These are phyloP conservation scores for Haliclystus octoradiatus DNA, from an alignment of 30 jellyfish, hydroid and myxozoan genomes.

Conservation along the genomic window DNA sequence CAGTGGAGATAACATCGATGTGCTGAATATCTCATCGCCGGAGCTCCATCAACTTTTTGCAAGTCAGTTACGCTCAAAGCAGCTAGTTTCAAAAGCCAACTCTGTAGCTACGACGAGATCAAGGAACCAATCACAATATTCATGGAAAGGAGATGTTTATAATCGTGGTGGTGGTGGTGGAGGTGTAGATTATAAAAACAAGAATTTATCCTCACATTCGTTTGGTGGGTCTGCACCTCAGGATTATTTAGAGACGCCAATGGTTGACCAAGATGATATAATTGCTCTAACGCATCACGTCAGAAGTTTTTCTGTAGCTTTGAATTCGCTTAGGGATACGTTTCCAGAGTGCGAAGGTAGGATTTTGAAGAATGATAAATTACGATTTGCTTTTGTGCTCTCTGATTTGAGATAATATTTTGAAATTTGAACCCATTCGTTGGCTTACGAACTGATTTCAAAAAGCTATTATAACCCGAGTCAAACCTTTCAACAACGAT, in stretches of 20 bases:
- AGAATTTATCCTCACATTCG: background rate
- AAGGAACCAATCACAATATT: background rate
- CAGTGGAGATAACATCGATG: background rate
- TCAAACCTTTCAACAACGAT: too few species aligned
- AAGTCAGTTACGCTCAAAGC: background rate
- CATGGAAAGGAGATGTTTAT: conserved; percentile 1
- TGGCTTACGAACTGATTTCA: too few species aligned
- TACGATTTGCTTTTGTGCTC: background rate
- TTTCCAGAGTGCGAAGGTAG: conserved; percentile 57
- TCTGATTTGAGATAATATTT: conserved; percentile 10
- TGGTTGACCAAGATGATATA: conserved; percentile 94
- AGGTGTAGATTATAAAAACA: background rate
- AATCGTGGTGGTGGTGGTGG: background rate
- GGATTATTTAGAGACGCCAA: conserved; percentile 28
- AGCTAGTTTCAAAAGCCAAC: background rate
- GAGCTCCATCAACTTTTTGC: background rate
- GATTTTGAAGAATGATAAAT: background rate
- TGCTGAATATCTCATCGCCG: background rate
- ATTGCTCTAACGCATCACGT: conserved; percentile 85
- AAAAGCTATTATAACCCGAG: too few species aligned
- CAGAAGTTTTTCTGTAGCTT: conserved; percentile 72
- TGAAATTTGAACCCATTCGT: conserved; percentile 18
- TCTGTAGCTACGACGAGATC: background rate
- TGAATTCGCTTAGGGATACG: conserved; percentile 51
- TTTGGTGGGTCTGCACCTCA: background rate